These are phyloP conservation scores for Anser cygnoides DNA, from an alignment of 2,113 vertebrate genomes.

Conservation along the genomic window DNA sequence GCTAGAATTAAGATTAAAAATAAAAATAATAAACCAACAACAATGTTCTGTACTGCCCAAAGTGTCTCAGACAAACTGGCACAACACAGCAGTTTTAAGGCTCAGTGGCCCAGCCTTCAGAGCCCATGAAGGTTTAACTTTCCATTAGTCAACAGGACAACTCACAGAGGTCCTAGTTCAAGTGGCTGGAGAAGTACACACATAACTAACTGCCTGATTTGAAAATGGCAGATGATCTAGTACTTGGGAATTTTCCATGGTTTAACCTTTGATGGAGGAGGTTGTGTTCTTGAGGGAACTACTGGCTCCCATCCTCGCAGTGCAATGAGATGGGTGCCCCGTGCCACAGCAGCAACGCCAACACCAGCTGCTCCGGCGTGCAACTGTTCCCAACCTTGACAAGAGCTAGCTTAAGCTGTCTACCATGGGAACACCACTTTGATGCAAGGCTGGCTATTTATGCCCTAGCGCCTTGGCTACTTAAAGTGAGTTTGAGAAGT, in stretches of 20 bases:
- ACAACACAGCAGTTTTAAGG: not conserved
- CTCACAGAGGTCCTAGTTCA: not conserved
- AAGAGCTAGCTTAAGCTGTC: not conserved
- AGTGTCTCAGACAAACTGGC: constrained; percentile 10
- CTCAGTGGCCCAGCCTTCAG: not conserved
- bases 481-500: not conserved
- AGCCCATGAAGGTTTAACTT: not conserved
- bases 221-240: not conserved
- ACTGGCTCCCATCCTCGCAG: not conserved
- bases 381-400: not conserved
- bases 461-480: not conserved
- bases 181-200: not conserved
- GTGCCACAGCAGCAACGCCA: not conserved
- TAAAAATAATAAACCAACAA: not conserved
- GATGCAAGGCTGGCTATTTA: not conserved
- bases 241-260: not conserved
- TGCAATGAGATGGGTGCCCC: not conserved
- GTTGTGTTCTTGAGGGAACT: not conserved
- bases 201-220: not conserved
- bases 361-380: not conserved
- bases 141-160: constrained; percentile 25
- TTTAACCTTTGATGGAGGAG: not conserved
- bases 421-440: not conserved
- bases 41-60: not conserved
- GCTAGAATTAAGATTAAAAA: constrained; percentile 33